Percentiles rank a stretch among this genome's conserved stretches.
Evolutionary conservation across 92 coral and sea anemone species (phyloP).

Genomic region (Desmophyllum pertusum): DNA sequence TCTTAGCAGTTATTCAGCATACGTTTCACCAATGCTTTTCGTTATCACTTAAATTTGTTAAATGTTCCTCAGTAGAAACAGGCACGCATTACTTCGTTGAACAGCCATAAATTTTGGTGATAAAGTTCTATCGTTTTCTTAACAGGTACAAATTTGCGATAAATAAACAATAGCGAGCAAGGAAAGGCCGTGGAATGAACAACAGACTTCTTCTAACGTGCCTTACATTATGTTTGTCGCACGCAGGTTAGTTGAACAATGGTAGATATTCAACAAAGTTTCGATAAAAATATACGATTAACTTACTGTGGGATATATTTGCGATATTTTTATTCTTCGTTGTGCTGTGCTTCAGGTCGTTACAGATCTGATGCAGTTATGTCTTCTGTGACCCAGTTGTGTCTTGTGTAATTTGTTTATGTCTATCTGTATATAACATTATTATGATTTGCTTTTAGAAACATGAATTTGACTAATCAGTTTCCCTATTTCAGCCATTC

Average conservation of each 20-base stretch:
- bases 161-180: conserved; percentile 47
- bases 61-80: not conserved
- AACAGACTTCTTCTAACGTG: conserved; percentile 49
- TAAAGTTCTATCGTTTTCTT: conserved; percentile 12
- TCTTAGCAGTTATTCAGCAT: not conserved
- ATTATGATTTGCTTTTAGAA: not conserved
- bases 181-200: conserved; percentile 51
- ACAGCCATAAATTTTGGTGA: conserved; percentile 4
- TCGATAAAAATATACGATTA: not conserved
- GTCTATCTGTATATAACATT: not conserved
- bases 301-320: not conserved
- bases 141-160: conserved; percentile 48
- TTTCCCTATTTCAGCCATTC: not conserved
- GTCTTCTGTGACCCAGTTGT: conserved; percentile 13
- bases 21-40: not conserved
- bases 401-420: not conserved
- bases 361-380: not conserved
- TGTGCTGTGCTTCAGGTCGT: not conserved
- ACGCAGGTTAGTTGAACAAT: conserved; percentile 28
- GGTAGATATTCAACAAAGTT: not conserved
- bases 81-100: too few species aligned
- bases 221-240: conserved; percentile 52
- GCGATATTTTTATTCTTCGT: not conserved
- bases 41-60: not conserved
- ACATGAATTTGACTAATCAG: not conserved